Evolutionary conservation across 2,797 vertebrate genomes (phyloP).

Genomic region (Myotis myotis): DNA sequence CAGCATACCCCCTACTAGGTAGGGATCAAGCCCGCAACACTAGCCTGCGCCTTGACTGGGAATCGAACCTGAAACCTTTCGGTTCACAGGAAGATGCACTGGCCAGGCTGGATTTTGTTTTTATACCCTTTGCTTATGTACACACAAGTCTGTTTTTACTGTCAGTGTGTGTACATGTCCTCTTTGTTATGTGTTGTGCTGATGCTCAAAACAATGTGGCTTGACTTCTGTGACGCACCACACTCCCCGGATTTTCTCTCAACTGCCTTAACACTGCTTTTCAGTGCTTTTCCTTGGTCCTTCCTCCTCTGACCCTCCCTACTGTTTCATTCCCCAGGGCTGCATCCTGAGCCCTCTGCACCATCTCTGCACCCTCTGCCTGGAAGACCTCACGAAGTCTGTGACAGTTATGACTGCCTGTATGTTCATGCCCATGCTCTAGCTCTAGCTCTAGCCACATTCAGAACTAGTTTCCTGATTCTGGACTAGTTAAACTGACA

Average conservation of each 20-base stretch:
- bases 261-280: background rate
- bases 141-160: background rate
- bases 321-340: background rate
- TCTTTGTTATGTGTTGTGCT: background rate
- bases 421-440: background rate
- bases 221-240: background rate
- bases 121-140: background rate
- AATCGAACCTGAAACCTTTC: background rate
- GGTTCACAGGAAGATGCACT: background rate
- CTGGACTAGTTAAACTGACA: background rate
- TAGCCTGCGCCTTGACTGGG: background rate
- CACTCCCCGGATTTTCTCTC: background rate
- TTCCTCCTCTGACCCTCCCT: background rate
- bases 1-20: background rate
- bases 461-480: background rate
- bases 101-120: background rate
- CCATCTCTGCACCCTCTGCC: background rate
- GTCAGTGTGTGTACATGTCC: background rate
- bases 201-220: background rate
- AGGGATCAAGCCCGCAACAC: background rate
- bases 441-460: background rate
- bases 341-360: background rate
- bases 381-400: background rate
- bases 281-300: background rate
- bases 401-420: background rate